Evolutionary conservation across 2,797 vertebrate genomes (phyloP).

Genomic region (Notoglanidium macrostoma): DNA sequence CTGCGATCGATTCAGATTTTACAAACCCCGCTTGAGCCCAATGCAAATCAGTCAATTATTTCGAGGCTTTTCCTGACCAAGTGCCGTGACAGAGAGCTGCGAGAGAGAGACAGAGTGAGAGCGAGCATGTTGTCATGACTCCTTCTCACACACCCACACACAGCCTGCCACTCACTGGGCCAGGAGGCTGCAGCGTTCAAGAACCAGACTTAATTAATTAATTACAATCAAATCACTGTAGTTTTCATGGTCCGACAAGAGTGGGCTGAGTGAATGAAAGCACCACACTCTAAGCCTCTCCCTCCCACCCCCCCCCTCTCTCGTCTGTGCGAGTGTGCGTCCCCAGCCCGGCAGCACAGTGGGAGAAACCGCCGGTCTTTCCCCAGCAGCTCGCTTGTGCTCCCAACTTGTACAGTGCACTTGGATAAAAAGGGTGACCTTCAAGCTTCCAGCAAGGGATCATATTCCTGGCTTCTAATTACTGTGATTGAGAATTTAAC

Average conservation of each 20-base stretch:
- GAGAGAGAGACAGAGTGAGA: slow-evolving; percentile 26
- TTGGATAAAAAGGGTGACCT: slow-evolving; percentile 36
- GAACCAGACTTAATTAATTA: slow-evolving; percentile 57
- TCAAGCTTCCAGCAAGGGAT: slow-evolving; percentile 48
- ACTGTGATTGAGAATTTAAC: slow-evolving; percentile 52
- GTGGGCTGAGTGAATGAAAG: slow-evolving; percentile 36
- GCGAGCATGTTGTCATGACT: slow-evolving; percentile 47
- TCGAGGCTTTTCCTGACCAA: slow-evolving; percentile 40
- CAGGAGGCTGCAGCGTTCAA: slow-evolving; percentile 47
- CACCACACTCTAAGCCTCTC: background rate
- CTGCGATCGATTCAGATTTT: slow-evolving; percentile 16
- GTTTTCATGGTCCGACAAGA: slow-evolving; percentile 53
- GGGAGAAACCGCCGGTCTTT: background rate
- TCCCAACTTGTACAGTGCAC: slow-evolving; percentile 12
- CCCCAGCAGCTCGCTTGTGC: slow-evolving; percentile 10
- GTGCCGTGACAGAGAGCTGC: slow-evolving; percentile 27
- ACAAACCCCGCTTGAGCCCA: slow-evolving; percentile 25
- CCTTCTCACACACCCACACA: slow-evolving; percentile 52
- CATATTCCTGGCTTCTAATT: slow-evolving; percentile 52
- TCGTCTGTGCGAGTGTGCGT: background rate
- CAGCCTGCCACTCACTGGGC: slow-evolving; percentile 49
- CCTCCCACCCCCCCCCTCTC: background rate
- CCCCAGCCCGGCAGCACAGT: background rate
- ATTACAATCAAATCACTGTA: slow-evolving; percentile 58
- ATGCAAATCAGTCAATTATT: slow-evolving; percentile 53